A percentile compares a stretch with the other conserved stretches of the same genome.
Conservation (phyloP, 2,888 invertebrate genomes). For the Cheilosia pagana region DNA sequence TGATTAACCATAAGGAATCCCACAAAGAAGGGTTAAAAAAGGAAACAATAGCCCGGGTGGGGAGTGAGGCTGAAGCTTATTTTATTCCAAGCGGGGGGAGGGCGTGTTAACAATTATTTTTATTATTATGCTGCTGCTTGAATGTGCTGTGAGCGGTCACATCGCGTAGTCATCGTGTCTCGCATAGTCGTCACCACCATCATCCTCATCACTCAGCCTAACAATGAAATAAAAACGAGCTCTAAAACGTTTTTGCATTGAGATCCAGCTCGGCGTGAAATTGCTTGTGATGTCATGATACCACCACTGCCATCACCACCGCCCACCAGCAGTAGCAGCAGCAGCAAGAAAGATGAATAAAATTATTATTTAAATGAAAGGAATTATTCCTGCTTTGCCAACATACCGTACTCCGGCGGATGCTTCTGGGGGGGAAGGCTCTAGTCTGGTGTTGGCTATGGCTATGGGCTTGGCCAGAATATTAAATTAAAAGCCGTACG, state of each 20-base stretch:
- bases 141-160: conserved; percentile 57
- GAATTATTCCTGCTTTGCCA: conserved; percentile 60
- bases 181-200: conserved; percentile 49
- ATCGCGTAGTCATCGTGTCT: conserved; percentile 32
- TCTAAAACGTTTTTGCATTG: conserved; percentile 69
- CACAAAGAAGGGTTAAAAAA: conserved; percentile 32
- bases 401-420: conserved; percentile 30
- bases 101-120: conserved; percentile 70
- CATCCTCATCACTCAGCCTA: conserved; percentile 54
- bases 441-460: conserved; percentile 7
- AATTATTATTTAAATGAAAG: conserved; percentile 72
- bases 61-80: conserved; percentile 21
- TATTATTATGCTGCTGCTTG: conserved; percentile 63
- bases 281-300: conserved; percentile 71
- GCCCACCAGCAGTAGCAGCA: conserved; percentile 11
- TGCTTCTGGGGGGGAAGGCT: conserved; percentile 23
- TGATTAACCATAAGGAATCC: conserved; percentile 56
- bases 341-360: conserved; percentile 66
- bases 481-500: conserved; percentile 62
- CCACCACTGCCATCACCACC: conserved; percentile 7
- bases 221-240: conserved; percentile 68
- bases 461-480: conserved; percentile 54
- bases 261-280: conserved; percentile 71
- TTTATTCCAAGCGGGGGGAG: conserved; percentile 39
- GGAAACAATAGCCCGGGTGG: conserved; percentile 9